Percentiles rank a stretch among this genome's conserved stretches.
Conservation (phyloP, 2,797 vertebrate species). For the Phoebastria nigripes region DNA sequence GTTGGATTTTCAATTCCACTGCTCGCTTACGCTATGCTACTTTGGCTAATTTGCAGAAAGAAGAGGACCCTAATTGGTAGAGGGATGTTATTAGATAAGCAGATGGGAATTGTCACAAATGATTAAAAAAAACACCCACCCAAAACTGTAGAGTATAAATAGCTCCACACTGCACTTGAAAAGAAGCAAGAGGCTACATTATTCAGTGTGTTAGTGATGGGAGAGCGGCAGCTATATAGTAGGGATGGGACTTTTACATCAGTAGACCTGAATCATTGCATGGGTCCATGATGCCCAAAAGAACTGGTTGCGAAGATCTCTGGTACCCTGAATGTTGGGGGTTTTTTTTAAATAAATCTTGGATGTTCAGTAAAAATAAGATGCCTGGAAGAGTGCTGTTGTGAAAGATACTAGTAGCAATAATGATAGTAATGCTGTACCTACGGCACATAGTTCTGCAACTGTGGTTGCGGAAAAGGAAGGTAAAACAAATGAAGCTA, state of each 20-base stretch:
- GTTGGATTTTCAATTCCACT: background rate
- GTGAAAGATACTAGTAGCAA: background rate
- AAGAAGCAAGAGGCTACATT: background rate
- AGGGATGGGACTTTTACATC: background rate
- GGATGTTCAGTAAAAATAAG: background rate
- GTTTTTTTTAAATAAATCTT: background rate
- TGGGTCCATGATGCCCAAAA: background rate
- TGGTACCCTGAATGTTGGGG: background rate
- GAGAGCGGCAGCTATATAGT: background rate
- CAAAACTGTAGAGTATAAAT: background rate
- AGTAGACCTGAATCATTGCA: background rate
- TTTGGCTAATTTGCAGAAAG: background rate
- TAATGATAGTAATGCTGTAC: background rate
- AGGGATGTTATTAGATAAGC: background rate
- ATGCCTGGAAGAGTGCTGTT: background rate
- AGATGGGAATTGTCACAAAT: conserved; percentile 22
- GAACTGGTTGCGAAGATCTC: background rate
- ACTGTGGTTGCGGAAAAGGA: background rate
- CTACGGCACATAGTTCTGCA: background rate
- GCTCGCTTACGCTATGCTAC: accelerated
- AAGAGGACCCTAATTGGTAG: background rate
- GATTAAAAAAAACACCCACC: background rate
- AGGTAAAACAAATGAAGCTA: background rate
- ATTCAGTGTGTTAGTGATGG: background rate
- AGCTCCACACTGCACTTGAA: background rate